Percentiles rank a stretch among this genome's conserved stretches.
phyloP scores from a whole-genome alignment of 2,797 vertebrate species.

The Periparus ater region DNA sequence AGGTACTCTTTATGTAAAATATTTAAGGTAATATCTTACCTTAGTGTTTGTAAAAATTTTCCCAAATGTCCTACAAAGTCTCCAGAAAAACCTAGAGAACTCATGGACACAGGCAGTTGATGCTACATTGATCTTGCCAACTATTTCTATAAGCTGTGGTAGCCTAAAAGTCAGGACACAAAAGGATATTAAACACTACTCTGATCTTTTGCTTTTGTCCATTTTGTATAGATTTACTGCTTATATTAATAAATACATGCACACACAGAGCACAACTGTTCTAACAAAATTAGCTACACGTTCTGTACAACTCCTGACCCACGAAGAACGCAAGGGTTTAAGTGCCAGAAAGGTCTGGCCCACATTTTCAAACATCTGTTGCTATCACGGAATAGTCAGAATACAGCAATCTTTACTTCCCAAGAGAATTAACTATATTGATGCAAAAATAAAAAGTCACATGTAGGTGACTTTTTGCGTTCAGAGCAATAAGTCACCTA shows the following conservation, averaged over 20 bases:
- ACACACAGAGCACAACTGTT: background rate
- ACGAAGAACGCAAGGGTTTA: background rate
- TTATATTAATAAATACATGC: background rate
- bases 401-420: background rate
- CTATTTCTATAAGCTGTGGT: slow-evolving; percentile 95
- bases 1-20: background rate
- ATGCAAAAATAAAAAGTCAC: background rate
- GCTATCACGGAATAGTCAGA: background rate
- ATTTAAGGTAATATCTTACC: slow-evolving; percentile 70
- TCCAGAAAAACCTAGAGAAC: slow-evolving; percentile 99
- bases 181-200: background rate
- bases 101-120: slow-evolving; percentile 96
- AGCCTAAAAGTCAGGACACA: slow-evolving; percentile 77
- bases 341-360: background rate
- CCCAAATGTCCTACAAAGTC: slow-evolving; percentile 96
- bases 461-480: too few species aligned
- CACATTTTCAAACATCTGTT: background rate
- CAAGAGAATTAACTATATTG: background rate
- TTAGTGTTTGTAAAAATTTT: slow-evolving; percentile 99
- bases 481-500: background rate
- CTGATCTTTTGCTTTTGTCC: background rate
- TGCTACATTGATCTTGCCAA: slow-evolving; percentile 94
- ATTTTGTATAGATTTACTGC: background rate
- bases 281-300: background rate
- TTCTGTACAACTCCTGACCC: background rate